A percentile compares a stretch with the other conserved stretches of the same genome.
Evolutionary conservation across 1,140 invertebrate genomes (phyloP).

Genomic region (Ericerus pela): DNA sequence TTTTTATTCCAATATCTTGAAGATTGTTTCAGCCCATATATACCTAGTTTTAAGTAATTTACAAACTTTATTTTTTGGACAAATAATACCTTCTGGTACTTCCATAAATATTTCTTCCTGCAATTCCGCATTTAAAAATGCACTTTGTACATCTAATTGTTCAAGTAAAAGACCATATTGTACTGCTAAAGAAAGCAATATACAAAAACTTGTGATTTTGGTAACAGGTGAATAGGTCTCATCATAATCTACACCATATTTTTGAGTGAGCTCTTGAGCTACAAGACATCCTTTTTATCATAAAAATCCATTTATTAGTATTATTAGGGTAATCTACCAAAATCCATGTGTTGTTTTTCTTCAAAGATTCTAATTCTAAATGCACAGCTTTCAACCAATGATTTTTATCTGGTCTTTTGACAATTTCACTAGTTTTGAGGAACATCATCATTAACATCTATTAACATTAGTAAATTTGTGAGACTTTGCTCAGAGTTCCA

Average conservation of each 20-base stretch:
- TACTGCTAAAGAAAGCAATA: slow-evolving; percentile 29
- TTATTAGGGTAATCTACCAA: slow-evolving; percentile 25
- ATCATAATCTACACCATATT: slow-evolving; percentile 26
- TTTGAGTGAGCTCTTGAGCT: slow-evolving; percentile 22
- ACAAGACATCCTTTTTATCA: slow-evolving; percentile 21
- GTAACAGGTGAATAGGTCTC: slow-evolving; percentile 31
- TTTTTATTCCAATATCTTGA: slow-evolving; percentile 3
- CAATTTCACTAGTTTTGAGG: too few species aligned
- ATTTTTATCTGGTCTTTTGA: not conserved
- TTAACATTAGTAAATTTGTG: too few species aligned
- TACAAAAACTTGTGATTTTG: slow-evolving; percentile 27
- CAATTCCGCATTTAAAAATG: slow-evolving; percentile 31
- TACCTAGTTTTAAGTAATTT: slow-evolving; percentile 7
- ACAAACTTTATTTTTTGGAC: slow-evolving; percentile 5
- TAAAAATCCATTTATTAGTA: slow-evolving; percentile 30
- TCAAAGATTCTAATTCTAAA: slow-evolving; percentile 27
- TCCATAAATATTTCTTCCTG: slow-evolving; percentile 13
- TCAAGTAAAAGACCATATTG: slow-evolving; percentile 26
- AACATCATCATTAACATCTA: too few species aligned
- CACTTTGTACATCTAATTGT: slow-evolving; percentile 32
- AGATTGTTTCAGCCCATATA: slow-evolving; percentile 14
- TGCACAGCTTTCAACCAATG: slow-evolving; percentile 30
- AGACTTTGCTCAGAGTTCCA: too few species aligned
- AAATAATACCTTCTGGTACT: not conserved
- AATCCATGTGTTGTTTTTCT: slow-evolving; percentile 29